These are phyloP conservation scores for Scolopax rusticola DNA, from an alignment of 2,797 vertebrate genomes.

Conservation along the genomic window DNA sequence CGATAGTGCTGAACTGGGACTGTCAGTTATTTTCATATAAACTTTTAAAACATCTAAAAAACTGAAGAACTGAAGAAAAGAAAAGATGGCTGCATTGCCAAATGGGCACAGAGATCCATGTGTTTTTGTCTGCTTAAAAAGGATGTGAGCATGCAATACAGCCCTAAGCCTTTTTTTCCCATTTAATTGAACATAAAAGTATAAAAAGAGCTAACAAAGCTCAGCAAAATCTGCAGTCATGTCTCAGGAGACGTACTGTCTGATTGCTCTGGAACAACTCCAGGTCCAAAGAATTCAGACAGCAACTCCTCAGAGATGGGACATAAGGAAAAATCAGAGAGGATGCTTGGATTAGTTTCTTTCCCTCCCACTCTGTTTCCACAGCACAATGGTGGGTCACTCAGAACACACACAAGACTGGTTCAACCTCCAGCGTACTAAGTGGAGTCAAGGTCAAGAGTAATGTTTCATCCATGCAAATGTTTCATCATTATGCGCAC, in stretches of 20 bases:
- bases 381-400: not conserved
- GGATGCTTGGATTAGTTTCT: not conserved
- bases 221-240: not conserved
- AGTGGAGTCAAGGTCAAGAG: not conserved
- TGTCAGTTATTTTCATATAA: not conserved
- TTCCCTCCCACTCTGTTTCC: not conserved
- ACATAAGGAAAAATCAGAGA: not conserved
- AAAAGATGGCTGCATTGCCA: not conserved
- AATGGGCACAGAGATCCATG: not conserved
- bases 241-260: not conserved
- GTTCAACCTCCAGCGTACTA: not conserved
- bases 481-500: not conserved
- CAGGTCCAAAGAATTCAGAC: not conserved
- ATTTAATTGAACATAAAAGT: not conserved
- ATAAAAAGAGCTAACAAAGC: not conserved
- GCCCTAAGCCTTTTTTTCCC: not conserved
- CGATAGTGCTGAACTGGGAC: not conserved
- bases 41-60: not conserved
- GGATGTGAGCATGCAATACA: not conserved
- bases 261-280: slow-evolving; percentile 18
- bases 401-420: not conserved
- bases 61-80: not conserved
- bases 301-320: not conserved
- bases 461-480: not conserved
- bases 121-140: not conserved